These are phyloP conservation scores for Urocynchramus pylzowi DNA, from an alignment of 2,113 vertebrate species.

Conservation along the genomic window DNA sequence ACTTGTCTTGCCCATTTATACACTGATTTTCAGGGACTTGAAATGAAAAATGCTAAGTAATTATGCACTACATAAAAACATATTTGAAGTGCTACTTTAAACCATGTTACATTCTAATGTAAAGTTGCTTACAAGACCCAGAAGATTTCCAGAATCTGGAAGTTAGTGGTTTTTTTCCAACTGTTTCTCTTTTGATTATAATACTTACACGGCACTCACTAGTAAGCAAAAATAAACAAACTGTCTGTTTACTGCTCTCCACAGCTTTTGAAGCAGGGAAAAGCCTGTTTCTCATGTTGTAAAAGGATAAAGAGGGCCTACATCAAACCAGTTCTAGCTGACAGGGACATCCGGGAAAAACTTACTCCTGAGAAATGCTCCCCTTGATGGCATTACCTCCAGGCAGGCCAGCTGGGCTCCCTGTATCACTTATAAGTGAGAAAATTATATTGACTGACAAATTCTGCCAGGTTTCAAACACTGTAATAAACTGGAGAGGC, in stretches of 20 bases:
- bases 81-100: neutral
- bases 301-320: neutral
- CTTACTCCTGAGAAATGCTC: neutral
- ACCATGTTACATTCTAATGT: neutral
- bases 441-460: neutral
- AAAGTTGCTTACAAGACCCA: neutral
- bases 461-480: neutral
- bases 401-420: neutral
- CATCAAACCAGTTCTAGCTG: neutral
- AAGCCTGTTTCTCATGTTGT: neutral
- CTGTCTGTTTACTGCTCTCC: neutral
- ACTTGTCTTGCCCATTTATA: neutral
- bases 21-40: neutral
- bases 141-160: conserved; percentile 3
- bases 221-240: neutral
- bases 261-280: neutral
- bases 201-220: neutral
- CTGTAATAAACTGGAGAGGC: neutral
- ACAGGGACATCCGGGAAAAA: neutral
- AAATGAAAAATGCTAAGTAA: neutral
- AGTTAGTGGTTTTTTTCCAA: neutral
- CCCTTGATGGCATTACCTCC: neutral
- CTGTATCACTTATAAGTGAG: accelerated
- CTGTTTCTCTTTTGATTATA: neutral
- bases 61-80: neutral